Percentiles rank a stretch among this genome's conserved stretches.
Evolutionary conservation across 1,140 invertebrate species (phyloP).

Genomic region (Matsumurasca onukii): DNA sequence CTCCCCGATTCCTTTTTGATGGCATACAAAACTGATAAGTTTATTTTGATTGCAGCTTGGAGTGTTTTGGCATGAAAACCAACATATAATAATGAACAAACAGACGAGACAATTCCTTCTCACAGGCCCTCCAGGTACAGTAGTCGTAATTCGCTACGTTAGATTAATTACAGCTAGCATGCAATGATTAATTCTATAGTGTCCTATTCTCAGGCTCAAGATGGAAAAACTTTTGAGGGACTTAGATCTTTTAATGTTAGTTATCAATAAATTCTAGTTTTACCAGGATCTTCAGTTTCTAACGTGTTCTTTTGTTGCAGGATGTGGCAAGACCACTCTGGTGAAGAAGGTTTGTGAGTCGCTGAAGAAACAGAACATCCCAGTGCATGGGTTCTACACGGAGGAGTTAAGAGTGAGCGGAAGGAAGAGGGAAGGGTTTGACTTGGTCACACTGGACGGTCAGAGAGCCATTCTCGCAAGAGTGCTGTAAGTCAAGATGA

Average conservation of each 20-base stretch:
- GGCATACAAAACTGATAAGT: too few species aligned
- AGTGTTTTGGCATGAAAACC: too few species aligned
- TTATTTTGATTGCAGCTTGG: too few species aligned
- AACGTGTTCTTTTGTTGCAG: slow-evolving; percentile 40
- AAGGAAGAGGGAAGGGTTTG: not conserved
- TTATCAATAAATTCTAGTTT: too few species aligned
- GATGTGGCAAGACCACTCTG: slow-evolving; percentile 57
- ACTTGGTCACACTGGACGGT: slow-evolving; percentile 40
- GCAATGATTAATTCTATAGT: too few species aligned
- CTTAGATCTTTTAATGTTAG: too few species aligned
- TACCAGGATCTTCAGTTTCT: too few species aligned
- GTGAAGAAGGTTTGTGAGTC: slow-evolving; percentile 48
- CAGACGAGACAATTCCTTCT: slow-evolving; percentile 18
- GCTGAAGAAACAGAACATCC: slow-evolving; percentile 44
- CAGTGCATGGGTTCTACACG: slow-evolving; percentile 54
- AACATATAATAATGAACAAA: not conserved
- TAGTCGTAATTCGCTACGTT: not conserved
- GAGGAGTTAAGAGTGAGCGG: slow-evolving; percentile 52
- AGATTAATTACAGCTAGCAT: not conserved
- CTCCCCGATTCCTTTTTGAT: too few species aligned
- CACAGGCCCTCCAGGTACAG: slow-evolving; percentile 36
- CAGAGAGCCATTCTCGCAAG: slow-evolving; percentile 48
- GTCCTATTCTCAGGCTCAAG: too few species aligned
- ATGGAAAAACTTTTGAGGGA: too few species aligned
- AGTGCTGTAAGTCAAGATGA: not conserved